A percentile compares a stretch with the other conserved stretches of the same genome.
These are phyloP conservation scores for Protophormia terraenovae DNA, from an alignment of 2,888 invertebrate species.

Conservation along the genomic window DNA sequence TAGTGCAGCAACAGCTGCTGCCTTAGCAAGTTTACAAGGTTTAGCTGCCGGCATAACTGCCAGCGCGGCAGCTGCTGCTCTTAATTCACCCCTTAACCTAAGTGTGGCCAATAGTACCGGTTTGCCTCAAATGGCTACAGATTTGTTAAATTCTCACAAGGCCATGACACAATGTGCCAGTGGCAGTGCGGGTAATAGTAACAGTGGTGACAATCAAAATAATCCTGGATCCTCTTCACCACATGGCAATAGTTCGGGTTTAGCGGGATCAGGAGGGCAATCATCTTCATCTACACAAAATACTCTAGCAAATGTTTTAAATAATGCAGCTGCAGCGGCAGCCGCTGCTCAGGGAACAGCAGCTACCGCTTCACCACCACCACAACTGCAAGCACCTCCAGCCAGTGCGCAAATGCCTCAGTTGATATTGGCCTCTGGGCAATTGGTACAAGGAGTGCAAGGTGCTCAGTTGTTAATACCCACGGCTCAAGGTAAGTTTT, in stretches of 20 bases:
- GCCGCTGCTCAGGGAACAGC: constrained; percentile 75
- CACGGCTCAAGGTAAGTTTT: constrained; percentile 93
- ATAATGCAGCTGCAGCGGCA: constrained; percentile 71
- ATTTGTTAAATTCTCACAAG: constrained; percentile 67
- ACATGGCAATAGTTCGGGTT: constrained; percentile 41
- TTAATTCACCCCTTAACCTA: constrained; percentile 91
- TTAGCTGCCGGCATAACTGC: constrained; percentile 80
- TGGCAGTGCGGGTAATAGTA: constrained; percentile 60
- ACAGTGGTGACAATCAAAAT: constrained; percentile 62
- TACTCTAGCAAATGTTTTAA: constrained; percentile 77
- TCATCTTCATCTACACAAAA: constrained; percentile 67
- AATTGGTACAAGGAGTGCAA: constrained; percentile 95
- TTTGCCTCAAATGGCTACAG: constrained; percentile 51
- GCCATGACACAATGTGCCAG: constrained; percentile 71
- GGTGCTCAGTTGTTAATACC: constrained; percentile 97
- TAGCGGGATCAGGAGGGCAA: constrained; percentile 59
- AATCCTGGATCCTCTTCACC: constrained; percentile 60
- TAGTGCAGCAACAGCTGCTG: constrained; percentile 82
- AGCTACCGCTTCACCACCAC: constrained; percentile 81
- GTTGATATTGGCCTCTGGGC: constrained; percentile 94
- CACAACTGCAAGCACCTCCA: constrained; percentile 76
- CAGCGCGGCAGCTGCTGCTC: constrained; percentile 83
- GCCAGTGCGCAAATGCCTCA: constrained; percentile 88
- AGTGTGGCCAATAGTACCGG: constrained; percentile 84
- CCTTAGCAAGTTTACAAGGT: constrained; percentile 85